Evolutionary conservation across 2,888 invertebrate genomes (phyloP).

Genomic region (Agonopterix subpropinquella): DNA sequence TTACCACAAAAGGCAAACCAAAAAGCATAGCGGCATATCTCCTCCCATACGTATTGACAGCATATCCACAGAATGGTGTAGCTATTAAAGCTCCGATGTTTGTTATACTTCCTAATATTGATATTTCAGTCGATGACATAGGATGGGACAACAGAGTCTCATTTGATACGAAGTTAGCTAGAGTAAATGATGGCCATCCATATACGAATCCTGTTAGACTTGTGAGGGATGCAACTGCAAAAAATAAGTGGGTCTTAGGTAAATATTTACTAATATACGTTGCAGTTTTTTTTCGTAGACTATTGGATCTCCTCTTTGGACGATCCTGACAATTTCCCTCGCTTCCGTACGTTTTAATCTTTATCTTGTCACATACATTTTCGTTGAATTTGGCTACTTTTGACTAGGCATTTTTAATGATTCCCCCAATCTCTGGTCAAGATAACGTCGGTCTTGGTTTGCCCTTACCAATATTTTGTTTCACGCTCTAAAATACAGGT

Average conservation of each 20-base stretch:
- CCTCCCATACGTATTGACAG: conserved; percentile 41
- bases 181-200: conserved; percentile 55
- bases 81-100: conserved; percentile 41
- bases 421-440: too few species aligned
- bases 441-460: too few species aligned
- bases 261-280: too few species aligned
- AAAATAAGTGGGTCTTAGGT: background rate
- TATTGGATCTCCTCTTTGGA: too few species aligned
- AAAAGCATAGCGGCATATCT: conserved; percentile 47
- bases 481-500: too few species aligned
- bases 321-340: too few species aligned
- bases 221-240: conserved; percentile 42
- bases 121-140: conserved; percentile 38
- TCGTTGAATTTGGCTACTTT: too few species aligned
- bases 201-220: conserved; percentile 41
- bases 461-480: too few species aligned
- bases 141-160: conserved; percentile 36
- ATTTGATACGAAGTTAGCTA: conserved; percentile 43
- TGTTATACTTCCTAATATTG: conserved; percentile 43
- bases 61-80: conserved; percentile 41
- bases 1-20: conserved; percentile 44
- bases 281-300: background rate
- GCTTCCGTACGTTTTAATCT: too few species aligned
- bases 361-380: too few species aligned
- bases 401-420: too few species aligned